Base-by-base conservation (phyloP, 1,140 invertebrate genomes). In the Temnothorax curvispinosus region DNA sequence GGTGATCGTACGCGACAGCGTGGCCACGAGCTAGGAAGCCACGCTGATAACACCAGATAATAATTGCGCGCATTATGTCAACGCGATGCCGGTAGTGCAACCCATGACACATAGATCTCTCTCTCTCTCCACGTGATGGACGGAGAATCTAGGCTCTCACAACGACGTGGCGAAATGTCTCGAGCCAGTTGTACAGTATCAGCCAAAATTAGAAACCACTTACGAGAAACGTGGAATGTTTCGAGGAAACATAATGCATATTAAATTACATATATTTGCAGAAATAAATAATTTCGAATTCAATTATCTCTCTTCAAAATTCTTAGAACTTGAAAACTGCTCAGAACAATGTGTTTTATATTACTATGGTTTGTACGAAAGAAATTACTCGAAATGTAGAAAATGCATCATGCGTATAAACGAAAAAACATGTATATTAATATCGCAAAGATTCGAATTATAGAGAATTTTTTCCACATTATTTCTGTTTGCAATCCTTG, bases 61-160 rank as follows among this genome's bases (percentile, higher is more conserved):
- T 94, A 94, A 94, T 94, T 92, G 93, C 85, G 89, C 89, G 87
- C 89, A 92, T 94, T 94, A 93, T 93, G 93, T 94, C 92, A 94
- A 85, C 90, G 89, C 65, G 78, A 85, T 87, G 86, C 78, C 82
- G 89, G 89, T 89, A 93, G 93, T 91, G 90, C 89, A 78, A 89
- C 92, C 76, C 65, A 84, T 88, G 87, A 89, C 87, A 86, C 91
- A 91, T 94, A 92, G 88, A 94, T 93, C 32, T 38, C n/a, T 56
- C 50, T 65, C 32, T 44, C n/a, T 65, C 27, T 65, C 8, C 21
- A 15, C n/a, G n/a, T 67, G 41, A 69, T 90, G 93, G 86, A 88
- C 64, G 85, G 89, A 91, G 89, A 88, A 91, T 75, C 82, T 88
- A 88, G 85, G 71, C 90, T 89, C 88, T 9, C 13, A 4, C 9